These are phyloP conservation scores for Malurus melanocephalus DNA, from an alignment of 2,113 vertebrate species.

Conservation along the genomic window DNA sequence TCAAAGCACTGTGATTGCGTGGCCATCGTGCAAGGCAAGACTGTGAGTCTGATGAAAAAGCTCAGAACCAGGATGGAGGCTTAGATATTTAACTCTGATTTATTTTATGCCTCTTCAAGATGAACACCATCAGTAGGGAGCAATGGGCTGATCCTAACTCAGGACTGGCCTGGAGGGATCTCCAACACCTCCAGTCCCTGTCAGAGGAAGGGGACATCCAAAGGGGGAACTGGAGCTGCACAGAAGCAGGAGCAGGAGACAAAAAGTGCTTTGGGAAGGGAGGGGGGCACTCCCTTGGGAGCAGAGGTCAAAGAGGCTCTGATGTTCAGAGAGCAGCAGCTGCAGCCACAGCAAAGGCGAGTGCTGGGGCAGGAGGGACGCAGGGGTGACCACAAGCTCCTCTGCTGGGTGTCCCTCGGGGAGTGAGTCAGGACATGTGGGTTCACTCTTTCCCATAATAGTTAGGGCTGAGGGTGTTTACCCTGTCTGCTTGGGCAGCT, in stretches of 20 bases:
- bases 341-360: background rate
- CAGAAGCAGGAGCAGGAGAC: background rate
- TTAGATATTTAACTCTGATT: background rate
- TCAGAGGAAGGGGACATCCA: rapidly evolving
- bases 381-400: background rate
- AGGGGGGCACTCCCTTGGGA: background rate
- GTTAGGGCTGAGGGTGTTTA: background rate
- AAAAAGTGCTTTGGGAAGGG: background rate
- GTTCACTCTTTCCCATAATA: conserved; percentile 9
- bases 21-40: background rate
- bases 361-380: background rate
- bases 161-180: background rate
- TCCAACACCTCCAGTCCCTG: background rate
- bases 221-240: background rate
- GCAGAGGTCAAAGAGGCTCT: background rate
- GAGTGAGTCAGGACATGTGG: conserved; percentile 26
- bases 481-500: background rate
- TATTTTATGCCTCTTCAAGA: background rate
- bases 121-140: background rate
- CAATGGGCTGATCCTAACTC: background rate
- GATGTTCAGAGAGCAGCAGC: background rate
- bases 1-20: rapidly evolving
- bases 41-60: background rate
- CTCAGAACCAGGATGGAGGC: rapidly evolving
- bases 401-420: background rate